Conservation (phyloP, 2,888 invertebrate species). For the Cataglyphis rosenhaueri region DNA sequence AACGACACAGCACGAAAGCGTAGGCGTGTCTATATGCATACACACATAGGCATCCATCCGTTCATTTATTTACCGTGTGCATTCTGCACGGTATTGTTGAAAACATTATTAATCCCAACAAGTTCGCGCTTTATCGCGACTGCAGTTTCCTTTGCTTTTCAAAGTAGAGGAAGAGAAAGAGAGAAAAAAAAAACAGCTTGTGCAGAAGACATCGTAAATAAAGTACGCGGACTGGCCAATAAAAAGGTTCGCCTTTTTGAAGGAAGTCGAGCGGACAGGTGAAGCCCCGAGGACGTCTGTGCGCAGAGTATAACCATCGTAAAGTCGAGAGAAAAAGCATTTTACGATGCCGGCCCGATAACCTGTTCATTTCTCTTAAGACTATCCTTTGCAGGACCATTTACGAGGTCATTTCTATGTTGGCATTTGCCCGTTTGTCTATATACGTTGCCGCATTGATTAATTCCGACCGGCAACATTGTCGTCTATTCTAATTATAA, state of each 20-base stretch:
- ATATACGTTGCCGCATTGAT: neutral
- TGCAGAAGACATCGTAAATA: constrained; percentile 54
- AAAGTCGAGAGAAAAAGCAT: constrained; percentile 62
- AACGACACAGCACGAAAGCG: neutral
- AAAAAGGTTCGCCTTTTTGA: constrained; percentile 53
- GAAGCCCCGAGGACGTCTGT: constrained; percentile 48
- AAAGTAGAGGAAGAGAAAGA: neutral
- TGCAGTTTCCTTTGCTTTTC: constrained; percentile 20
- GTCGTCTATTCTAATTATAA: neutral
- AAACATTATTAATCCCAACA: constrained; percentile 44
- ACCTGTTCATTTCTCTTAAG: constrained; percentile 56
- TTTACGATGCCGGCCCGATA: constrained; percentile 60
- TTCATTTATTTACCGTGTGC: constrained; percentile 36
- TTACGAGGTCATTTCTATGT: constrained; percentile 51
- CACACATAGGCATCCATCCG: neutral
- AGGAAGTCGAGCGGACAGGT: constrained; percentile 55
- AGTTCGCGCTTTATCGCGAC: constrained; percentile 44
- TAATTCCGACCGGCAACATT: neutral
- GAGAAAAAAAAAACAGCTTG: constrained; percentile 11
- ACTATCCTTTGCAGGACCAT: constrained; percentile 46
- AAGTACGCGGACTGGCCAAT: constrained; percentile 53
- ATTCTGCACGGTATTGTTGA: constrained; percentile 41
- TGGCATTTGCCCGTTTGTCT: constrained; percentile 1
- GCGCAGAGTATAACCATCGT: constrained; percentile 57
- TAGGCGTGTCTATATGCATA: neutral